These are phyloP conservation scores for Nibea albiflora DNA, from an alignment of 2,113 vertebrate genomes.

Conservation along the genomic window DNA sequence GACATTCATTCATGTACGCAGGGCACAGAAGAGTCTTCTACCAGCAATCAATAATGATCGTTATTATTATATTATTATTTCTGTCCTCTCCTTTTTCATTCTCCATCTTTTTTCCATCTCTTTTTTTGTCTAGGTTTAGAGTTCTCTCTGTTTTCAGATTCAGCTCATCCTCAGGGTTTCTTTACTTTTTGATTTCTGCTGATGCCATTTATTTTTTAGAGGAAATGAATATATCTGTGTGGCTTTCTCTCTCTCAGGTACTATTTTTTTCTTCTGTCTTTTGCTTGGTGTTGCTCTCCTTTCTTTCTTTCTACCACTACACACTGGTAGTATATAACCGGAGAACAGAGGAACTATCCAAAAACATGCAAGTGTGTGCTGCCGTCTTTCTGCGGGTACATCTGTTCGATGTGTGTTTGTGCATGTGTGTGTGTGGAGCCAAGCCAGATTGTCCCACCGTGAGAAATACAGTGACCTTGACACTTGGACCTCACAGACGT, in stretches of 20 bases:
- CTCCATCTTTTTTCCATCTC: slow-evolving; percentile 13
- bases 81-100: slow-evolving; percentile 2
- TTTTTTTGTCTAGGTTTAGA: neutral
- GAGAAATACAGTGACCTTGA: slow-evolving; percentile 32
- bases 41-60: neutral
- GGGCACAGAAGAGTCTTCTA: neutral
- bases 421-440: neutral
- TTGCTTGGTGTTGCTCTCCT: neutral
- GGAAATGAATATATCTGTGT: neutral
- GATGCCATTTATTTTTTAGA: neutral
- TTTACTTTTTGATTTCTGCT: neutral
- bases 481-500: slow-evolving; percentile 48
- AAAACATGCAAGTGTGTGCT: neutral
- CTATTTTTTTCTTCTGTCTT: neutral
- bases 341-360: slow-evolving; percentile 1
- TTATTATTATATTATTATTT: neutral
- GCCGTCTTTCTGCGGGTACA: neutral
- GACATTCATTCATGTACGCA: neutral
- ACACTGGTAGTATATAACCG: neutral
- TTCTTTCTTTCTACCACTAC: slow-evolving; percentile 6
- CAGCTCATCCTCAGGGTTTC: neutral
- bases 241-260: neutral
- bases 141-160: neutral
- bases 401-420: neutral
- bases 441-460: neutral